Evolutionary conservation across 2,888 invertebrate genomes (phyloP), one percentile per base, ranked within the genome.

Genomic region (Hirtodrosophila duncani): DNA sequence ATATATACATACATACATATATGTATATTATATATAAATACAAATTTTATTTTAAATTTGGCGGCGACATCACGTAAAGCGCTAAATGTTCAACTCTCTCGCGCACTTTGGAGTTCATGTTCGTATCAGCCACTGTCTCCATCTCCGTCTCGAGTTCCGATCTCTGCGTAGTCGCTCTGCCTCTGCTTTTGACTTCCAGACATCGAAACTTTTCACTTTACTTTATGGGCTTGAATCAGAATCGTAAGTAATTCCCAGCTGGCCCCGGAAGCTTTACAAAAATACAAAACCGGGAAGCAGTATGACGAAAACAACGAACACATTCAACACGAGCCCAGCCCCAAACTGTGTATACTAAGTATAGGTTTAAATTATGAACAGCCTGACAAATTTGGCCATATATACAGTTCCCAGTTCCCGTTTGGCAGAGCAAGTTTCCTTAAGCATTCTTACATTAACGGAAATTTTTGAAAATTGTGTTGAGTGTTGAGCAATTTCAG

Each of bases 241-340:
- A 3, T 17, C 14, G 14, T 4, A 26, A 37, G 38, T 39, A 48
- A 50, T 33, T 14, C 3, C n/a, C 31, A 46, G 43, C 50, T 24
- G 10, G 20, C 59, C 70, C n/a, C 75, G 70, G 70, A 70, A 70
- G 49, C 27, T 29, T 36, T 30, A 10, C 3, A 42, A 1, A 17
- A 18, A 70, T 75, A 75, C 79, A 71, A 61, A 64, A 79, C 71
- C 31, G 46, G 71, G 71, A 71, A 79, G 62, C 45, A n/a, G n/a
- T n/a, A n/a, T n/a, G n/a, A n/a, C n/a, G 16, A 8, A 29, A 36
- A 38, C 39, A 50, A 26, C 29, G 4, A 11, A 31, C 27, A 37
- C 36, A n/a, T n/a, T n/a, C 24, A 31, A 45, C 33, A 31, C 46
- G 44, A 39, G 55, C 37, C 53, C 72, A 61, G 55, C 53, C 45